phyloP scores from a whole-genome alignment of 2,113 vertebrate genomes.

The Protobothrops mucrosquamatus region DNA sequence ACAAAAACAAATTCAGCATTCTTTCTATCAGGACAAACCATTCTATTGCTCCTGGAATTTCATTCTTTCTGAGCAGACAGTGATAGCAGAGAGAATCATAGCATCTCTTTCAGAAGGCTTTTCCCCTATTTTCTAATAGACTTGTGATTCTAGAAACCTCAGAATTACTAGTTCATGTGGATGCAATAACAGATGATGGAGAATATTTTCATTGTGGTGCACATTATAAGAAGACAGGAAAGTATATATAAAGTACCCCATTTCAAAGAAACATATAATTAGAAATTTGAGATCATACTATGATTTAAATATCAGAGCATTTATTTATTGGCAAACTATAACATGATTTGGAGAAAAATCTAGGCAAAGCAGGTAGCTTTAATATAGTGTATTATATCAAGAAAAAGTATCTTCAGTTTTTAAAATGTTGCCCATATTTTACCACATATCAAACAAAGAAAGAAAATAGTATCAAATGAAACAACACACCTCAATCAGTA shows the following conservation, averaged over 20 bases:
- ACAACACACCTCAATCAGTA: background rate
- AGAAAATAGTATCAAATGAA: background rate
- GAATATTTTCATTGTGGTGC: background rate
- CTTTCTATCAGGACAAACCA: background rate
- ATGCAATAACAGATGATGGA: background rate
- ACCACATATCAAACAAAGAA: background rate
- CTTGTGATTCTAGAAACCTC: background rate
- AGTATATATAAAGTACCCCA: background rate
- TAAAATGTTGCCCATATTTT: background rate
- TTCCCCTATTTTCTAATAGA: background rate
- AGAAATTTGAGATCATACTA: background rate
- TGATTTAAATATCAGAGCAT: background rate
- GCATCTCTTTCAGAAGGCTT: background rate
- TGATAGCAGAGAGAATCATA: background rate
- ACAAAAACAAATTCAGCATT: background rate
- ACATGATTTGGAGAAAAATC: background rate
- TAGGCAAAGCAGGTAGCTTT: background rate
- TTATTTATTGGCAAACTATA: background rate
- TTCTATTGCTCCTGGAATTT: background rate
- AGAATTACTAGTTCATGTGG: background rate
- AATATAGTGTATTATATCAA: background rate
- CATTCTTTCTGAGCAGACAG: background rate
- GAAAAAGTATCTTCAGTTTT: background rate
- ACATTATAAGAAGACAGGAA: background rate
- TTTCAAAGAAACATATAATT: background rate